Percentiles rank a stretch among this genome's conserved stretches.
Conservation (phyloP, 2,113 vertebrate species). For the Anguilla rostrata region DNA sequence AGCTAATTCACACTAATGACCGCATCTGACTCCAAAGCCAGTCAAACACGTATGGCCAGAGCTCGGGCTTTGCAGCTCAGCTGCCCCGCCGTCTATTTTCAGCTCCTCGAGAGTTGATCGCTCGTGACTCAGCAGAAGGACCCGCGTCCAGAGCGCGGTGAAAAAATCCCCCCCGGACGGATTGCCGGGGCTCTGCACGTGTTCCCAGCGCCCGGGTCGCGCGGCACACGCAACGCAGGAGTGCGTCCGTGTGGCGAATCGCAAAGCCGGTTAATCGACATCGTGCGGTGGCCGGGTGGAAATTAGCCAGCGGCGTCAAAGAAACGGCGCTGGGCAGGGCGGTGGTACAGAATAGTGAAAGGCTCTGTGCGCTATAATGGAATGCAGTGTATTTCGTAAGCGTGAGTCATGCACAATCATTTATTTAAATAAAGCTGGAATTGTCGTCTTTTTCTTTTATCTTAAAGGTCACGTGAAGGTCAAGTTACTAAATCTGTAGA, state of each 20-base stretch:
- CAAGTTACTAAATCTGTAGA: not conserved
- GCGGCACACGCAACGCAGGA: no score
- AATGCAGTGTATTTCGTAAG: no score
- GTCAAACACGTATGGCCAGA: slow-evolving; percentile 20
- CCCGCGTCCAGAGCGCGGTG: not conserved
- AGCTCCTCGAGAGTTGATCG: not conserved
- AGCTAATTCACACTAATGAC: slow-evolving; percentile 52
- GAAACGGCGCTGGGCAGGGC: no score
- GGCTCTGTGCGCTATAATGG: no score
- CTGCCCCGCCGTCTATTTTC: not conserved
- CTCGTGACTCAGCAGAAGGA: not conserved
- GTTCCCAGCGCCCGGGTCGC: no score
- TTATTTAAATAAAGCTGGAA: not conserved
- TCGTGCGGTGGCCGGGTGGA: not conserved
- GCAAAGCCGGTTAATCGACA: not conserved
- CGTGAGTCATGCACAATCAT: not conserved
- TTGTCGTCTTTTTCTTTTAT: not conserved
- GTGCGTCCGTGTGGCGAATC: no score
- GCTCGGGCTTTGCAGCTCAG: not conserved
- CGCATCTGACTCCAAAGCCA: slow-evolving; percentile 43
- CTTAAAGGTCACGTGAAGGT: not conserved
- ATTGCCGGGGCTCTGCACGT: no score
- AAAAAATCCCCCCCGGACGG: not conserved
- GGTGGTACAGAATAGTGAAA: not conserved
- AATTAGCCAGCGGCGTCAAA: not conserved